A percentile compares a stretch with the other conserved stretches of the same genome.
phyloP scores from a whole-genome alignment of 2,888 invertebrate genomes.

The Polylopha cassiicola region DNA sequence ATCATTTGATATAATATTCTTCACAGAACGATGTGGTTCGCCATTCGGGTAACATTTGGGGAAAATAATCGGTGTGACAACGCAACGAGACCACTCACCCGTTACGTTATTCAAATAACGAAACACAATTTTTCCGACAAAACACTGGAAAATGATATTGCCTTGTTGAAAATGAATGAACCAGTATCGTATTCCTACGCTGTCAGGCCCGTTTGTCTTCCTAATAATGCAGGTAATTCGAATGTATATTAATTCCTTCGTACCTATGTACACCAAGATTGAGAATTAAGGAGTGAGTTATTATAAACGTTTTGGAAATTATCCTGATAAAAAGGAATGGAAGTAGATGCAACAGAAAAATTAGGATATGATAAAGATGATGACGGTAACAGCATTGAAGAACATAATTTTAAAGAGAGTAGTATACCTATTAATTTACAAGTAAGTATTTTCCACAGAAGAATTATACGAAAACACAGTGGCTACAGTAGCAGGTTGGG shows the following conservation, averaged over 20 bases:
- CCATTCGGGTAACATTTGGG: conserved; percentile 91
- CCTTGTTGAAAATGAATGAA: conserved; percentile 85
- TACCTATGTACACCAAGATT: no score
- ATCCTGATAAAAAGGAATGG: no score
- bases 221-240: conserved; percentile 72
- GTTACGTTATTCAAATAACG: conserved; percentile 83
- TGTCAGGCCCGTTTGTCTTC: conserved; percentile 89
- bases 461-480: conserved; percentile 81
- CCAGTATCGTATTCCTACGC: conserved; percentile 85
- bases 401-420: no score
- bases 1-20: background rate
- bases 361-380: no score
- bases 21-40: conserved; percentile 91
- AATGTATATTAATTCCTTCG: no score
- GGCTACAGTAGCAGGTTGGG: conserved; percentile 91
- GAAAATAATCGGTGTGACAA: conserved; percentile 89
- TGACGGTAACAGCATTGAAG: no score
- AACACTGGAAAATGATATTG: conserved; percentile 92
- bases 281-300: no score
- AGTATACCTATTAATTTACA: no score
- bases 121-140: conserved; percentile 88
- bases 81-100: conserved; percentile 80
- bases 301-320: no score
- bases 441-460: conserved; percentile 4
- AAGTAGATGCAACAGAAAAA: no score